Percentiles rank a stretch among this genome's conserved stretches.
These are phyloP conservation scores for Oostethus manadensis DNA, from an alignment of 2,113 vertebrate genomes.

Conservation along the genomic window DNA sequence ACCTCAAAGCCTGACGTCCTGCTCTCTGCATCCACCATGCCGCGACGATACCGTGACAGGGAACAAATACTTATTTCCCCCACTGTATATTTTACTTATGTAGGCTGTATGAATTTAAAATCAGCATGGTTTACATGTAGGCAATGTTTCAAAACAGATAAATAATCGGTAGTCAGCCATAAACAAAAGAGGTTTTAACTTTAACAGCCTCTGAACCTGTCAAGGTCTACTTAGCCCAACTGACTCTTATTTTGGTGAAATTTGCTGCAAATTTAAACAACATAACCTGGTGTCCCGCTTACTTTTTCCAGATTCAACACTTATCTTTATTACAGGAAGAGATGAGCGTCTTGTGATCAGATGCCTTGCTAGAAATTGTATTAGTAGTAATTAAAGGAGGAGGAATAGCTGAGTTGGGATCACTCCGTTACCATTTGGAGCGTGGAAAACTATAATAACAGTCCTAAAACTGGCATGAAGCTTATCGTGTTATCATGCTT, in stretches of 20 bases:
- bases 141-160: too few relatives aligned
- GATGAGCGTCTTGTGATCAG: background rate
- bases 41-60: too few relatives aligned
- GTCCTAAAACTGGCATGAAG: background rate
- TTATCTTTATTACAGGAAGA: background rate
- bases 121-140: too few relatives aligned
- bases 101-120: too few relatives aligned
- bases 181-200: too few relatives aligned
- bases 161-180: too few relatives aligned
- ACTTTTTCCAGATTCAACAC: background rate
- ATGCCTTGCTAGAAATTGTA: constrained; percentile 2
- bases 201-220: too few relatives aligned
- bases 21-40: too few relatives aligned
- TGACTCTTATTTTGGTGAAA: background rate
- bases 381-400: constrained; percentile 30
- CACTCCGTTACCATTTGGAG: background rate
- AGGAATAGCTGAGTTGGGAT: background rate
- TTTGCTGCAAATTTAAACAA: background rate
- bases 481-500: constrained; percentile 2
- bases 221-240: too few relatives aligned
- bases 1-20: too few relatives aligned
- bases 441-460: constrained; percentile 3
- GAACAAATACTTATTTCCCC: too few relatives aligned
- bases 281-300: background rate
- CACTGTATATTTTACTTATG: too few relatives aligned